Evolutionary conservation across 2,113 vertebrate genomes (phyloP).

Genomic region (Tychaedon coryphoeus): DNA sequence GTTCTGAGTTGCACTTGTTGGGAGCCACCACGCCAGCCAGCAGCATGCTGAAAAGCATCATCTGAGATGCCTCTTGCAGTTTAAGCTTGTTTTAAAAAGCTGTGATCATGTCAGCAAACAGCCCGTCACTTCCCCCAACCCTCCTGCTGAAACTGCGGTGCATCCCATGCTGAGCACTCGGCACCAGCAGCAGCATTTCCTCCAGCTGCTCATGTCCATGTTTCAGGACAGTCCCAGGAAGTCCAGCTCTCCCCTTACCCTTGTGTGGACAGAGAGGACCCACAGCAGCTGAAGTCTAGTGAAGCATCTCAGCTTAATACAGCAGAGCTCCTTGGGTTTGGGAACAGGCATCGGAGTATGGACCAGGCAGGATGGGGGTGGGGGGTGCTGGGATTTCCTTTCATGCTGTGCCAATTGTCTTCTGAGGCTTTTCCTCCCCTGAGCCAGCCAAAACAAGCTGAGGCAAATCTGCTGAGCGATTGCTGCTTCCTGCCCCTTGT

Average conservation of each 20-base stretch:
- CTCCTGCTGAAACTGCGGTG: background rate
- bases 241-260: background rate
- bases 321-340: rapidly evolving
- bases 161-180: background rate
- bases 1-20: background rate
- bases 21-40: background rate
- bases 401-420: constrained; percentile 1
- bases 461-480: background rate
- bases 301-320: background rate
- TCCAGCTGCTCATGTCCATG: background rate
- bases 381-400: background rate
- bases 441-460: background rate
- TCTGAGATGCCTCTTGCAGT: background rate
- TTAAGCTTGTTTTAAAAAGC: background rate
- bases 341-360: background rate
- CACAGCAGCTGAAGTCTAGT: background rate
- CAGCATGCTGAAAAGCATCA: background rate
- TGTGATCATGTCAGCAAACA: background rate
- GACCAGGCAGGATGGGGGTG: too few relatives aligned
- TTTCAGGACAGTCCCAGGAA: background rate
- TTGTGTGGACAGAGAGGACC: background rate
- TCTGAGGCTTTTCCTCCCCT: background rate
- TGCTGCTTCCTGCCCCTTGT: background rate
- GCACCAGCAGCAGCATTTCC: background rate
- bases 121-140: rapidly evolving